Conservation (phyloP, 2,797 vertebrate genomes). For the Graptemys geographica region DNA sequence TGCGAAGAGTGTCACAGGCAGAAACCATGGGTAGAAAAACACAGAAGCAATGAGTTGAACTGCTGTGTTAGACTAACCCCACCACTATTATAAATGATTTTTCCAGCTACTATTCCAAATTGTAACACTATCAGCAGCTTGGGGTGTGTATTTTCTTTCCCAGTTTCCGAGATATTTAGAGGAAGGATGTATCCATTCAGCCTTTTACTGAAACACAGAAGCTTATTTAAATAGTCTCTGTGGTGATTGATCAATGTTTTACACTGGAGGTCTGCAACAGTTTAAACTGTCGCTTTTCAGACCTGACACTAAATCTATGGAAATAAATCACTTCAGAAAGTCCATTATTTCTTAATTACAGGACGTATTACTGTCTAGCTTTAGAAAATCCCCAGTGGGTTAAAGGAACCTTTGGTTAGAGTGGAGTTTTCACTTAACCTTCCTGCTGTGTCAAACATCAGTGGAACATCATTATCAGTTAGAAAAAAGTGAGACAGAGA, state of each 20-base stretch:
- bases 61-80: neutral
- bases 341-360: conserved; percentile 73
- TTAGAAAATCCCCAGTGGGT: conserved; percentile 27
- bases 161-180: neutral
- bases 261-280: conserved; percentile 48
- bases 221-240: conserved; percentile 49
- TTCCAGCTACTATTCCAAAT: neutral
- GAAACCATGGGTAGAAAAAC: neutral
- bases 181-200: neutral
- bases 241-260: conserved; percentile 48
- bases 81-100: conserved; percentile 15
- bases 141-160: neutral
- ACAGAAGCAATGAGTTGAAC: neutral
- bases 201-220: neutral
- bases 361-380: conserved; percentile 41
- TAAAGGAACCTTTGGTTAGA: conserved; percentile 34
- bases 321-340: conserved; percentile 68
- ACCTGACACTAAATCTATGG: conserved; percentile 63
- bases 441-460: conserved; percentile 44
- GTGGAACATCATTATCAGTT: conserved; percentile 51
- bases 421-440: conserved; percentile 52
- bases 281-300: conserved; percentile 58
- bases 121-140: neutral
- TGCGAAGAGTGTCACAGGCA: neutral
- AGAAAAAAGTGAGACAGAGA: conserved; percentile 47